Conservation (phyloP, 1,140 invertebrate species). For the Theocolax elegans region DNA sequence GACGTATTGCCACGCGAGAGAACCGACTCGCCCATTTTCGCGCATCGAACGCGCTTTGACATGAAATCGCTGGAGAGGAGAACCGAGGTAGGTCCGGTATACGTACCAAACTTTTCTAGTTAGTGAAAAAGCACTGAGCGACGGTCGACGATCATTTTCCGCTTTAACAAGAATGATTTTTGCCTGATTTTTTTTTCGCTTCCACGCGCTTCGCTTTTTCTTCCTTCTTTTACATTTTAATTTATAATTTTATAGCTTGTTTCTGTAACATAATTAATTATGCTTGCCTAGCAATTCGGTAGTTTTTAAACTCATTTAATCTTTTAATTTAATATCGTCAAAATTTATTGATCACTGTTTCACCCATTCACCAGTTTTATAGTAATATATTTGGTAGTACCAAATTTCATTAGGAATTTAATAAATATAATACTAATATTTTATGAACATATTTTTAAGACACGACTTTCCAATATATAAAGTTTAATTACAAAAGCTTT, state of each 20-base stretch:
- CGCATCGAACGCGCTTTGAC: constrained; percentile 29
- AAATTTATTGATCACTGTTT: no score
- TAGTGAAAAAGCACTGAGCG: constrained; percentile 34
- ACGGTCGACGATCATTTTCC: constrained; percentile 28
- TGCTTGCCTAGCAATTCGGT: no score
- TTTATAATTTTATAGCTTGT: constrained; percentile 15
- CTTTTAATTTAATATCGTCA: no score
- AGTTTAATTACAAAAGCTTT: no score
- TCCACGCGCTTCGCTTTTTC: not conserved
- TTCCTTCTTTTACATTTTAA: constrained; percentile 9
- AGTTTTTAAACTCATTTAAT: no score
- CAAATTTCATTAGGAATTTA: no score
- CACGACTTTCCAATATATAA: no score
- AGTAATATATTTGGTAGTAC: no score
- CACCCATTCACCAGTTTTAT: no score
- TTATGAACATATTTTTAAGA: no score
- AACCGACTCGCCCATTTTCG: constrained; percentile 4
- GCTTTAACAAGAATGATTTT: constrained; percentile 38
- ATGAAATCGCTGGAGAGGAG: constrained; percentile 35
- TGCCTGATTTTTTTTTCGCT: constrained; percentile 15
- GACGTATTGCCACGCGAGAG: constrained; percentile 58
- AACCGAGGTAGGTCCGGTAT: constrained; percentile 42
- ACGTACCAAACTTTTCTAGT: constrained; percentile 37
- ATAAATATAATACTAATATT: no score
- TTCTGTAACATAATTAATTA: not conserved